These are phyloP conservation scores for Oophaga sylvatica DNA, from an alignment of 2,797 vertebrate species.

Conservation along the genomic window DNA sequence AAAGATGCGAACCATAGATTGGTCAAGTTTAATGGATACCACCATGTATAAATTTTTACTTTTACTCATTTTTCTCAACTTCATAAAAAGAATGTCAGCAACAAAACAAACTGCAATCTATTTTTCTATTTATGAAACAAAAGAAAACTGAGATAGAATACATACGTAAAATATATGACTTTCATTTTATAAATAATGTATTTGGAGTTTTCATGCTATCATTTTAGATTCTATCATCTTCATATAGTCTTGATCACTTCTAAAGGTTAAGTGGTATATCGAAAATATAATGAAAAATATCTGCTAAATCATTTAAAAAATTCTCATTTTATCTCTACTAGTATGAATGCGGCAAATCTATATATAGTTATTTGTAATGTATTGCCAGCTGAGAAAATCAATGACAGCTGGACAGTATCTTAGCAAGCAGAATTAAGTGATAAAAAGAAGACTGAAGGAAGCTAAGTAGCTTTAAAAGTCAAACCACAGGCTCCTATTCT, in stretches of 20 bases:
- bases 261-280: background rate
- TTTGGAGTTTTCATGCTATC: background rate
- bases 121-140: background rate
- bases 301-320: background rate
- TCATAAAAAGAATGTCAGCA: background rate
- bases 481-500: conserved; percentile 23
- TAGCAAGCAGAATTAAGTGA: conserved; percentile 32
- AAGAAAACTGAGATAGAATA: background rate
- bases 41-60: too few species aligned
- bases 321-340: background rate
- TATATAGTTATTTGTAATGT: conserved; percentile 44
- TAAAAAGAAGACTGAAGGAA: conserved; percentile 28
- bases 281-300: conserved; percentile 9
- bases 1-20: too few species aligned
- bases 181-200: background rate
- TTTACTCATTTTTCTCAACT: too few species aligned
- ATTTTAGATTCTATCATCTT: background rate
- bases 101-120: background rate
- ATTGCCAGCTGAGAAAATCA: conserved; percentile 38
- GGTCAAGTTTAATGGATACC: too few species aligned
- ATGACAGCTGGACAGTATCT: conserved; percentile 35
- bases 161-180: too few species aligned
- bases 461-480: conserved; percentile 32
- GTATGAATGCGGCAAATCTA: conserved; percentile 5
- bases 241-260: background rate